A percentile compares a stretch with the other conserved stretches of the same genome.
Conservation (phyloP, 2,113 vertebrate genomes). For the Catharus minimus region DNA sequence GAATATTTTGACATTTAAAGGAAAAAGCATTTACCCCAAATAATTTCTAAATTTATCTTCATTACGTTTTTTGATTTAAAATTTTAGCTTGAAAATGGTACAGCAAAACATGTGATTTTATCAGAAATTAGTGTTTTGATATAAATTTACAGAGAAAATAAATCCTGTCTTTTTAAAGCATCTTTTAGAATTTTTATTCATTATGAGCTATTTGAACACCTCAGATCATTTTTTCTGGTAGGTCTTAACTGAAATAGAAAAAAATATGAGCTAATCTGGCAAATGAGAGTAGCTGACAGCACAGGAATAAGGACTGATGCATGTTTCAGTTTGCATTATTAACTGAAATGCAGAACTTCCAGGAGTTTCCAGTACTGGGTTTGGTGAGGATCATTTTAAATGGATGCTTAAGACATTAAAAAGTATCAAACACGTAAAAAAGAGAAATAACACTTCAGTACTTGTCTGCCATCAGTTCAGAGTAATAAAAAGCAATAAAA, state of each 20-base stretch:
- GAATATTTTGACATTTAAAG: background rate
- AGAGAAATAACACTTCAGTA: background rate
- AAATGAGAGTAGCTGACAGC: background rate
- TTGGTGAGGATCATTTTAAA: background rate
- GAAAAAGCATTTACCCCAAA: background rate
- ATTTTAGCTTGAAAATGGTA: background rate
- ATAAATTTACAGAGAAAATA: background rate
- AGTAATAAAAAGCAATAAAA: background rate
- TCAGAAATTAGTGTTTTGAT: background rate
- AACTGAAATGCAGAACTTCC: background rate
- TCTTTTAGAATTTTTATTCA: background rate
- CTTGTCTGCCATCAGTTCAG: background rate
- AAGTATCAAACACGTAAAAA: background rate
- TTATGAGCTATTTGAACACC: background rate
- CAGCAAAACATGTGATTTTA: background rate
- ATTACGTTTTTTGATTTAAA: background rate
- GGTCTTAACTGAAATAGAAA: background rate
- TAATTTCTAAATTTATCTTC: background rate
- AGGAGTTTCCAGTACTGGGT: background rate
- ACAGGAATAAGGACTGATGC: background rate
- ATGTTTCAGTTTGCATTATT: background rate
- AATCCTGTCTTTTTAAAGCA: fast-evolving
- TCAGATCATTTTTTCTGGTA: background rate
- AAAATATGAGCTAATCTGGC: background rate
- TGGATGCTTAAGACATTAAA: background rate